Evolutionary conservation across 1,140 invertebrate species (phyloP).

Genomic region (Oncopodura yosiiana): DNA sequence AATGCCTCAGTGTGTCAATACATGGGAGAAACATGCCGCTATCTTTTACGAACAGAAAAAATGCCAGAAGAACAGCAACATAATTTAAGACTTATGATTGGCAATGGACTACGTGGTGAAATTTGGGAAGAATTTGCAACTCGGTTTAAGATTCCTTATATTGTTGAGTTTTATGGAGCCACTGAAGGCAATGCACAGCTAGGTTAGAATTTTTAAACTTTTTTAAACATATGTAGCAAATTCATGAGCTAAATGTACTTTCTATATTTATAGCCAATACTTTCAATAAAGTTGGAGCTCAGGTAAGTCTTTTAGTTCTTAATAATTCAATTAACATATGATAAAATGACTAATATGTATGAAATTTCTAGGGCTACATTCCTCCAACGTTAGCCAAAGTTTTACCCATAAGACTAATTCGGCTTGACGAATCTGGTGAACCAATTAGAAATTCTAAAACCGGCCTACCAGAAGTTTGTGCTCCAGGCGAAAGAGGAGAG

Average conservation of each 20-base stretch:
- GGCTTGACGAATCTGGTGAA: conserved; percentile 72
- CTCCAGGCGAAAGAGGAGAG: conserved; percentile 82
- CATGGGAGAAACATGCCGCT: conserved; percentile 23
- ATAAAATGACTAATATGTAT: conserved; percentile 34
- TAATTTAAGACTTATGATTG: conserved; percentile 75
- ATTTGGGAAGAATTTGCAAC: conserved; percentile 90
- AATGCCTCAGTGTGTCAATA: conserved; percentile 10
- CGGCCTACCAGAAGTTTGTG: conserved; percentile 63
- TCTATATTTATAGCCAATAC: background rate
- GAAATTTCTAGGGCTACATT: conserved; percentile 84
- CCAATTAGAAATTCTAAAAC: conserved; percentile 55
- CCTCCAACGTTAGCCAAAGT: conserved; percentile 68
- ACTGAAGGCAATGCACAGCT: conserved; percentile 65
- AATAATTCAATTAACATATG: conserved; percentile 13
- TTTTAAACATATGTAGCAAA: background rate
- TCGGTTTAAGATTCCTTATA: conserved; percentile 74
- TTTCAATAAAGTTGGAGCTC: background rate
- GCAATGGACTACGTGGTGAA: conserved; percentile 88
- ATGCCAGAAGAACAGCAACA: conserved; percentile 72
- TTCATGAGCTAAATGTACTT: background rate
- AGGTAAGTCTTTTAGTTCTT: conserved; percentile 6
- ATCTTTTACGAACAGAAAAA: conserved; percentile 68
- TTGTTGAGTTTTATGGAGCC: conserved; percentile 92
- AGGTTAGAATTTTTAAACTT: conserved; percentile 3
- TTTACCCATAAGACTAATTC: conserved; percentile 81